Conservation (phyloP, 2,797 vertebrate genomes). For the Scolopax bukidnonensis region DNA sequence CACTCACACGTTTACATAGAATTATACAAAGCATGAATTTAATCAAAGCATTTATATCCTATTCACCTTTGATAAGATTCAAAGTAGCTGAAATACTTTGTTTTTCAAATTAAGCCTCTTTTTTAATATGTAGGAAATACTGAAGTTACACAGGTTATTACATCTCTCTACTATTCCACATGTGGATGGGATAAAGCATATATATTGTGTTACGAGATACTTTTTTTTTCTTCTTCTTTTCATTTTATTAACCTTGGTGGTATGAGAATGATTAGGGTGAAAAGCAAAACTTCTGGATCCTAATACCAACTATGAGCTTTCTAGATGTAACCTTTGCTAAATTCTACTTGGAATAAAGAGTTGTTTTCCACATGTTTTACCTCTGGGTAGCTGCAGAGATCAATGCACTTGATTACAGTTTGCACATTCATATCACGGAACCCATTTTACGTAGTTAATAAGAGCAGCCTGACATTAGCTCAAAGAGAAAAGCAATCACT, state of each 20-base stretch:
- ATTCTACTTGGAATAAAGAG: not conserved
- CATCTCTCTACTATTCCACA: not conserved
- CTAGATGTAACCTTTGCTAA: not conserved
- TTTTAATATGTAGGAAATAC: not conserved
- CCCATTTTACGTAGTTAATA: slow-evolving; percentile 46
- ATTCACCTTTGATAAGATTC: not conserved
- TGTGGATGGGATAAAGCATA: not conserved
- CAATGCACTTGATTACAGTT: slow-evolving; percentile 47
- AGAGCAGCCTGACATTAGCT: slow-evolving; percentile 49
- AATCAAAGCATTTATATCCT: not conserved
- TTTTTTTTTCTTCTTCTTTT: not conserved
- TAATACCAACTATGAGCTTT: not conserved
- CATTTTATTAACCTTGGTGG: not conserved
- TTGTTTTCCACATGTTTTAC: slow-evolving; percentile 26
- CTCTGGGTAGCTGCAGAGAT: not conserved
- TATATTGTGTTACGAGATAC: not conserved
- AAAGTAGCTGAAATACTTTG: not conserved
- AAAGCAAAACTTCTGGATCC: not conserved
- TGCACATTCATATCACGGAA: slow-evolving; percentile 56
- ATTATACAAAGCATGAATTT: not conserved
- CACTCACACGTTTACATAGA: not conserved
- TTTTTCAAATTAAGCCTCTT: not conserved
- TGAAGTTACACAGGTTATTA: not conserved
- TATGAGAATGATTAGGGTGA: not conserved
- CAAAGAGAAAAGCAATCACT: slow-evolving; percentile 63